Evolutionary conservation across 1,140 invertebrate genomes (phyloP).

Genomic region (Macrobrachium rosenbergii): DNA sequence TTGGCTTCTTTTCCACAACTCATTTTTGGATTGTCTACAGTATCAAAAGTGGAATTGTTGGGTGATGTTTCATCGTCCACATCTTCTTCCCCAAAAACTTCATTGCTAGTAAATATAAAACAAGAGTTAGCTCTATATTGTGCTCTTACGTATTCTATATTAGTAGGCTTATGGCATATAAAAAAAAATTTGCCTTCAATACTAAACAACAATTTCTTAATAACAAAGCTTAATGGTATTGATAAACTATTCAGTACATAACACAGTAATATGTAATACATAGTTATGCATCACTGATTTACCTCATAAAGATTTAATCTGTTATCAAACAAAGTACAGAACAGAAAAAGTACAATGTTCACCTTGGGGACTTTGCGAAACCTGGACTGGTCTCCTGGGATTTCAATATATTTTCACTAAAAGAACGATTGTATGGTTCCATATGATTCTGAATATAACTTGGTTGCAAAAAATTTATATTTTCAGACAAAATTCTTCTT

Average conservation of each 20-base stretch:
- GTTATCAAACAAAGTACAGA: too few species aligned
- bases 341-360: not conserved
- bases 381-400: not conserved
- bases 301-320: too few species aligned
- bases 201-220: too few species aligned
- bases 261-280: too few species aligned
- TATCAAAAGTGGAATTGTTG: not conserved
- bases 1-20: too few species aligned
- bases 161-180: too few species aligned
- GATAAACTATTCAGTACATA: too few species aligned
- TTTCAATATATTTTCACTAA: not conserved
- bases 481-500: not conserved
- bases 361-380: not conserved
- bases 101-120: not conserved
- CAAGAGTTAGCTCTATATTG: not conserved
- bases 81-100: not conserved
- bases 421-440: not conserved
- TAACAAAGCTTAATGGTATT: too few species aligned
- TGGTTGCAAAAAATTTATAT: not conserved
- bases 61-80: not conserved
- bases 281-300: too few species aligned
- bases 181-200: too few species aligned
- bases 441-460: not conserved
- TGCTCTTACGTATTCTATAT: too few species aligned
- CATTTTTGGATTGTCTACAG: not conserved